These are phyloP conservation scores for Lomographa bimaculata DNA, from an alignment of 2,888 invertebrate species.

Conservation along the genomic window DNA sequence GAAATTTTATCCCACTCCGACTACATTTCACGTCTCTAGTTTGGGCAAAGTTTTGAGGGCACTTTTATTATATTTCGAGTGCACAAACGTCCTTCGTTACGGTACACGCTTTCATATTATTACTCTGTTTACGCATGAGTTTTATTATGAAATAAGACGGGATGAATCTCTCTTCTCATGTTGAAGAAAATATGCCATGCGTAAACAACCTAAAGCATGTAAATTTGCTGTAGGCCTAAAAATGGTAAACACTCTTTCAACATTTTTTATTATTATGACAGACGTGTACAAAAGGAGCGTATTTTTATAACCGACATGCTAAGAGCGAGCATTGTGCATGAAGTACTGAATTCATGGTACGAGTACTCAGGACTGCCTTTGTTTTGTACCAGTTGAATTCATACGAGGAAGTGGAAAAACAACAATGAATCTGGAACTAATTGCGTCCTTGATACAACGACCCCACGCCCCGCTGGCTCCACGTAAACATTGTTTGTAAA, in stretches of 20 bases:
- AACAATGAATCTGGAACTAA: conserved; percentile 52
- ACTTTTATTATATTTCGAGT: conserved; percentile 41
- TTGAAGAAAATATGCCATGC: conserved; percentile 7
- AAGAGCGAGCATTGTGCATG: conserved; percentile 29
- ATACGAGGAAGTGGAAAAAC: conserved; percentile 39
- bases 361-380: conserved; percentile 31
- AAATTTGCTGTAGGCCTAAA: conserved; percentile 15
- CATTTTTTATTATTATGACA: conserved; percentile 21
- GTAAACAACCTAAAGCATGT: conserved; percentile 16
- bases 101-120: conserved; percentile 34
- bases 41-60: conserved; percentile 39
- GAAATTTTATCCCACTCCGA: conserved; percentile 34
- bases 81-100: conserved; percentile 45
- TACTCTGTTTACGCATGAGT: conserved; percentile 32
- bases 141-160: conserved; percentile 18
- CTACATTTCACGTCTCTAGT: conserved; percentile 37
- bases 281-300: conserved; percentile 26
- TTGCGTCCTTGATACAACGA: conserved; percentile 57
- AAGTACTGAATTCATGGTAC: conserved; percentile 24
- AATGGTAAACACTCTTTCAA: conserved; percentile 14
- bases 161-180: conserved; percentile 1
- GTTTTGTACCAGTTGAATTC: conserved; percentile 29
- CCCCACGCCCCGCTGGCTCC: conserved; percentile 37
- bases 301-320: conserved; percentile 34
- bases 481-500: conserved; percentile 65